A percentile compares a stretch with the other conserved stretches of the same genome.
These are phyloP conservation scores for Dascyllus trimaculatus DNA, from an alignment of 2,113 vertebrate species.

Conservation along the genomic window DNA sequence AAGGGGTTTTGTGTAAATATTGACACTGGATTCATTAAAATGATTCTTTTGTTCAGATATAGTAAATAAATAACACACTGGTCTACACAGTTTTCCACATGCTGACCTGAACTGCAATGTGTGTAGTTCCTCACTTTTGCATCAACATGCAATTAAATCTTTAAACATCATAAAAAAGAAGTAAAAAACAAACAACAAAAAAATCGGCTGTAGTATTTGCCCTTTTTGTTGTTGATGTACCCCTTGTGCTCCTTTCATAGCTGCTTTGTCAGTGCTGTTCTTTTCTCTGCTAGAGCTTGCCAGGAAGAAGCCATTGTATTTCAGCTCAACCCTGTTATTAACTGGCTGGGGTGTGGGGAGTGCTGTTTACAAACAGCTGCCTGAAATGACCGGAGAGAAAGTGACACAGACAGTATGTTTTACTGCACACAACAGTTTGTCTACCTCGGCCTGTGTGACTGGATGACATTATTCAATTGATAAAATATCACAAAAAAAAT, in stretches of 20 bases:
- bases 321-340: constrained; percentile 67
- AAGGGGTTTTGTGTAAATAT: too few species aligned
- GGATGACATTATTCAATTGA: neutral
- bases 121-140: neutral
- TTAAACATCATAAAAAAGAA: neutral
- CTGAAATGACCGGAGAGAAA: constrained; percentile 55
- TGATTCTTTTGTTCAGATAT: too few species aligned
- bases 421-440: constrained; percentile 1
- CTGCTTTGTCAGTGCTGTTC: constrained; percentile 22
- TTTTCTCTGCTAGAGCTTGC: constrained; percentile 53
- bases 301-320: constrained; percentile 50
- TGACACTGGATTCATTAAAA: too few species aligned
- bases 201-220: neutral
- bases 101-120: neutral
- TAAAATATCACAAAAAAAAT: neutral
- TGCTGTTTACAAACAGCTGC: constrained; percentile 67
- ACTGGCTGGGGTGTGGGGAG: constrained; percentile 30
- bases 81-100: neutral
- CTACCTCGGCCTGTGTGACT: constrained; percentile 1
- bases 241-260: constrained; percentile 44
- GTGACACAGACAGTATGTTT: constrained; percentile 35
- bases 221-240: neutral
- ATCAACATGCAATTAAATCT: neutral
- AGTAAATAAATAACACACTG: too few species aligned
- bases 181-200: neutral